These are phyloP conservation scores for Hyles lineata DNA, from an alignment of 2,888 invertebrate species.

Conservation along the genomic window DNA sequence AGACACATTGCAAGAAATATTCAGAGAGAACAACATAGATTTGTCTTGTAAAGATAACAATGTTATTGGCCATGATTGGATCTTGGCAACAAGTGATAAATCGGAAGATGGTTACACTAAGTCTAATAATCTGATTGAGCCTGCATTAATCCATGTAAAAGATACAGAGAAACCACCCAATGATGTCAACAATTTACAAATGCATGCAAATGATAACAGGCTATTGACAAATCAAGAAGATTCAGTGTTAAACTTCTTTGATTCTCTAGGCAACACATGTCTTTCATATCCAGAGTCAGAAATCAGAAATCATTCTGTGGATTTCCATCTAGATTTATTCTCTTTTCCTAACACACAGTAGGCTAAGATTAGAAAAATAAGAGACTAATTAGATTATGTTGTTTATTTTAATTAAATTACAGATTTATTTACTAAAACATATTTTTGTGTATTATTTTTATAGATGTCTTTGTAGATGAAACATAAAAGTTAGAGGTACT, in stretches of 20 bases:
- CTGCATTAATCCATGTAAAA: slow-evolving; percentile 63
- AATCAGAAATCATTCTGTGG: slow-evolving; percentile 71
- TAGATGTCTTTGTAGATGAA: background rate
- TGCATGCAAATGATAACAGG: slow-evolving; percentile 33
- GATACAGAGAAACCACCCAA: slow-evolving; percentile 45
- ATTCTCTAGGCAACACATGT: slow-evolving; percentile 70
- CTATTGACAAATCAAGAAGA: slow-evolving; percentile 58
- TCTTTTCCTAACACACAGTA: slow-evolving; percentile 68
- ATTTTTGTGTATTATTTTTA: background rate
- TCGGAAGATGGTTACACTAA: slow-evolving; percentile 65
- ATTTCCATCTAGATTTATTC: slow-evolving; percentile 77
- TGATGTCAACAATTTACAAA: slow-evolving; percentile 39
- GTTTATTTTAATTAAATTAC: slow-evolving; percentile 37
- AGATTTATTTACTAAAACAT: slow-evolving; percentile 30
- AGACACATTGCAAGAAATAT: slow-evolving; percentile 58
- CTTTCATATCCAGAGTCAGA: slow-evolving; percentile 73
- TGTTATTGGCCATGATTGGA: slow-evolving; percentile 62
- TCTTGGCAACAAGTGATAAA: slow-evolving; percentile 63
- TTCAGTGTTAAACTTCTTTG: slow-evolving; percentile 76
- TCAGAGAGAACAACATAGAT: slow-evolving; percentile 58
- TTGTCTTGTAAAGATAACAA: slow-evolving; percentile 60
- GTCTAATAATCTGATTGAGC: slow-evolving; percentile 62
- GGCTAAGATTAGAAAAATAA: slow-evolving; percentile 13
- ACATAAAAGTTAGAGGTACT: background rate
- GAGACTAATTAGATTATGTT: slow-evolving; percentile 33